These are phyloP conservation scores for Trachemys scripta DNA, from an alignment of 2,113 vertebrate species.

Conservation along the genomic window DNA sequence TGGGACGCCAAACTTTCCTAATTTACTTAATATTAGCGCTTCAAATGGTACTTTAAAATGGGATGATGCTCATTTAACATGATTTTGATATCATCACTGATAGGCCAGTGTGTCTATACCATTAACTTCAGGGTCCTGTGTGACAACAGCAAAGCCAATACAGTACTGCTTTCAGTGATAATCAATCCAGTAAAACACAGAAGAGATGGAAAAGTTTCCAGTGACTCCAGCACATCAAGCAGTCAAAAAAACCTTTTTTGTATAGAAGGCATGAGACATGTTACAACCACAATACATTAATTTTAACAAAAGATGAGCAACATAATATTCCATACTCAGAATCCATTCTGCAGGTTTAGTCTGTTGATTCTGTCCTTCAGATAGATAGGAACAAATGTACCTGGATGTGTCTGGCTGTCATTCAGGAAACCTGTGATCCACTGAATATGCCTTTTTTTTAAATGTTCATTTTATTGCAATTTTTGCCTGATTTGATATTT, in stretches of 20 bases:
- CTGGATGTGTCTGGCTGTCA: constrained; percentile 66
- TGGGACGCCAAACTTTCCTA: neutral
- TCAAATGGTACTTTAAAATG: neutral
- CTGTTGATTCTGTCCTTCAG: constrained; percentile 52
- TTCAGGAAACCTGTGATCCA: constrained; percentile 47
- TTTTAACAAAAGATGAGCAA: constrained; percentile 12
- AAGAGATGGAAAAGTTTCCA: neutral
- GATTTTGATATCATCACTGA: neutral
- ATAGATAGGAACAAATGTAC: constrained; percentile 67
- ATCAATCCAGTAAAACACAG: neutral
- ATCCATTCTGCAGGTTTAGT: constrained; percentile 58
- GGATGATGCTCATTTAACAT: neutral
- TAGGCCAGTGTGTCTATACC: neutral
- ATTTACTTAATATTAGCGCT: neutral
- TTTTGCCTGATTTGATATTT: constrained; percentile 65
- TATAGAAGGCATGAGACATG: neutral
- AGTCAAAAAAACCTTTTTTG: neutral
- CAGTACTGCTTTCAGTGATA: neutral
- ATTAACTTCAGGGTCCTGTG: neutral
- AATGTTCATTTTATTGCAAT: constrained; percentile 54
- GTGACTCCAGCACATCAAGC: neutral
- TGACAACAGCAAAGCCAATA: neutral
- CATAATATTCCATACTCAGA: constrained; percentile 29
- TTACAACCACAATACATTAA: neutral
- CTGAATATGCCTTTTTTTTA: constrained; percentile 60